phyloP scores from a whole-genome alignment of 2,113 vertebrate genomes.

The Motacilla tschutschensis region DNA sequence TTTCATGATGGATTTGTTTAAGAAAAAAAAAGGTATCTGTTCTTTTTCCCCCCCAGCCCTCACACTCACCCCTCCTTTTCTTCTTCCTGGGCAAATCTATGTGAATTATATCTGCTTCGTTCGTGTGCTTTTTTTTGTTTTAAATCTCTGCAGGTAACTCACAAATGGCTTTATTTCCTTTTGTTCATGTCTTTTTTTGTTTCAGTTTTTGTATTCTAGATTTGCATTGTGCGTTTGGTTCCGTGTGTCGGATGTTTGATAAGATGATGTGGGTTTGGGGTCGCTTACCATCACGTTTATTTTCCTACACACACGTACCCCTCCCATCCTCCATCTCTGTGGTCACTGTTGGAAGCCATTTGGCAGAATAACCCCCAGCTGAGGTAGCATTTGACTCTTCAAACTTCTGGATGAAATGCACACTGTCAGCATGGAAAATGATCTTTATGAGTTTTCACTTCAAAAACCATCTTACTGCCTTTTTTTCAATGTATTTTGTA shows the following conservation, averaged over 20 bases:
- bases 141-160: constrained; percentile 72
- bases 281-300: constrained; percentile 64
- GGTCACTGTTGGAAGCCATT: constrained; percentile 91
- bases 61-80: constrained; percentile 57
- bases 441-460: constrained; percentile 77
- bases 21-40: constrained; percentile 74
- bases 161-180: constrained; percentile 59
- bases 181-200: constrained; percentile 59
- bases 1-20: constrained; percentile 80
- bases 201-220: constrained; percentile 51
- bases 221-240: constrained; percentile 61
- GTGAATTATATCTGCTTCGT: constrained; percentile 67
- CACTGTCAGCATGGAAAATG: constrained; percentile 84
- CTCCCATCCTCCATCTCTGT: constrained; percentile 78
- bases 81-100: constrained; percentile 71
- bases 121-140: constrained; percentile 61
- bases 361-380: constrained; percentile 85
- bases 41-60: constrained; percentile 22
- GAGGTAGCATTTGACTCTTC: constrained; percentile 89
- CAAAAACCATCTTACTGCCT: constrained; percentile 60
- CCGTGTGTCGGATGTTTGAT: constrained; percentile 56
- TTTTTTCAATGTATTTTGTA: constrained; percentile 45
- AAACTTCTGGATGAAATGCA: constrained; percentile 86
- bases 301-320: constrained; percentile 53
- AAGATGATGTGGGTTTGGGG: constrained; percentile 53